phyloP scores from a whole-genome alignment of 1,140 invertebrate genomes.

The Drosophila albomicans region DNA sequence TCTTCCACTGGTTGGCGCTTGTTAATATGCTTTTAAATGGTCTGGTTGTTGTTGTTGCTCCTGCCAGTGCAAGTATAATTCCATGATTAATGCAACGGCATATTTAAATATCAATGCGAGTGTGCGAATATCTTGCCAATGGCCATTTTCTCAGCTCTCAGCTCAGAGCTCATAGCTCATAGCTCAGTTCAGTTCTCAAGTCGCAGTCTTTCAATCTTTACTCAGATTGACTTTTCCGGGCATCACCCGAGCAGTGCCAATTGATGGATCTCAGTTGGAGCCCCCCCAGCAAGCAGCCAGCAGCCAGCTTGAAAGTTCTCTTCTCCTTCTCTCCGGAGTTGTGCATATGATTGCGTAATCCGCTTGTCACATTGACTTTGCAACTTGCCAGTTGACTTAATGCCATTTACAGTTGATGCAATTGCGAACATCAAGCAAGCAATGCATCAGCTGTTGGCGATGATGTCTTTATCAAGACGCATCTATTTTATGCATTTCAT shows the following conservation, averaged over 20 bases:
- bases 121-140: slow-evolving; percentile 8
- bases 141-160: slow-evolving; percentile 25
- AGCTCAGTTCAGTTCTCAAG: slow-evolving; percentile 1
- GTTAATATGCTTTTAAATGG: slow-evolving; percentile 53
- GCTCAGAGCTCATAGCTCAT: not conserved
- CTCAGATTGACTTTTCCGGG: slow-evolving; percentile 73
- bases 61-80: slow-evolving; percentile 32
- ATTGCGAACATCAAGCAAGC: not conserved
- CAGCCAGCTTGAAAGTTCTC: not conserved
- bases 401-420: slow-evolving; percentile 37
- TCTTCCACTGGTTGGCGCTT: not conserved
- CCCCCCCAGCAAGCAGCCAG: not conserved
- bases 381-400: slow-evolving; percentile 29
- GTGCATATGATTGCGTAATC: slow-evolving; percentile 52
- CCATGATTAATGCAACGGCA: slow-evolving; percentile 71
- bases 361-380: slow-evolving; percentile 43
- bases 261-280: slow-evolving; percentile 28
- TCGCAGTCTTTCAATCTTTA: not conserved
- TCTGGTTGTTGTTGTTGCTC: not conserved
- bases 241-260: slow-evolving; percentile 19
- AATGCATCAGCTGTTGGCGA: not conserved
- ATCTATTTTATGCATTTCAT: too few species aligned
- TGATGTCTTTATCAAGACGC: not conserved
- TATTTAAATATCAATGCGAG: slow-evolving; percentile 47
- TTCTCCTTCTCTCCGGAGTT: not conserved